Percentiles rank a stretch among this genome's conserved stretches.
Conservation (phyloP, 2,113 vertebrate genomes). For the Otis tarda region DNA sequence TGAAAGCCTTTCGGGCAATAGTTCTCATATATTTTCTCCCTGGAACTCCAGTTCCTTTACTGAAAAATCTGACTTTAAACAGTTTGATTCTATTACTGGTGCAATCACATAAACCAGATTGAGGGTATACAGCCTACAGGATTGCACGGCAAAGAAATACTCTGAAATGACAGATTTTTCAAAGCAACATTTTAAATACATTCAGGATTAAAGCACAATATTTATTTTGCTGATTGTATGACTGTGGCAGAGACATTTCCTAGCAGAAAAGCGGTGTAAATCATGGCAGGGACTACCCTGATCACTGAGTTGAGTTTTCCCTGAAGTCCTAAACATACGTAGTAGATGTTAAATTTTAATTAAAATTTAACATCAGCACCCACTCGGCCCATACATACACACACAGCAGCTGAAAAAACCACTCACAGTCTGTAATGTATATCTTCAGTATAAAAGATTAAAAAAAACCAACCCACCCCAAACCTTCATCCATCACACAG, state of each 20-base stretch:
- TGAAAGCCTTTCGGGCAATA: slow-evolving; percentile 35
- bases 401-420: background rate
- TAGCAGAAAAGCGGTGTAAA: background rate
- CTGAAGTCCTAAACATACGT: background rate
- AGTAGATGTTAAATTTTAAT: background rate
- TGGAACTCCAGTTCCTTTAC: slow-evolving; percentile 10
- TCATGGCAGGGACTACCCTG: background rate
- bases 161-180: background rate
- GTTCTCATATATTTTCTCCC: slow-evolving; percentile 14
- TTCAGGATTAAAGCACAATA: background rate
- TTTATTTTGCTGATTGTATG: background rate
- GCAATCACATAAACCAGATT: background rate
- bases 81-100: background rate
- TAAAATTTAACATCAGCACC: background rate
- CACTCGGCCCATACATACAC: background rate
- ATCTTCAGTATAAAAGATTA: background rate
- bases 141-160: background rate
- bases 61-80: background rate
- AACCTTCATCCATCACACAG: background rate
- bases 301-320: background rate
- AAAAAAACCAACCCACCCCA: background rate
- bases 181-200: background rate
- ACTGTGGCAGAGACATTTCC: background rate
- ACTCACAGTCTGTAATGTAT: background rate
- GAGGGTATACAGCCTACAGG: background rate